Percentiles rank a stretch among this genome's conserved stretches.
These are phyloP conservation scores for Euwallacea similis DNA, from an alignment of 1,140 invertebrate species.

Conservation along the genomic window DNA sequence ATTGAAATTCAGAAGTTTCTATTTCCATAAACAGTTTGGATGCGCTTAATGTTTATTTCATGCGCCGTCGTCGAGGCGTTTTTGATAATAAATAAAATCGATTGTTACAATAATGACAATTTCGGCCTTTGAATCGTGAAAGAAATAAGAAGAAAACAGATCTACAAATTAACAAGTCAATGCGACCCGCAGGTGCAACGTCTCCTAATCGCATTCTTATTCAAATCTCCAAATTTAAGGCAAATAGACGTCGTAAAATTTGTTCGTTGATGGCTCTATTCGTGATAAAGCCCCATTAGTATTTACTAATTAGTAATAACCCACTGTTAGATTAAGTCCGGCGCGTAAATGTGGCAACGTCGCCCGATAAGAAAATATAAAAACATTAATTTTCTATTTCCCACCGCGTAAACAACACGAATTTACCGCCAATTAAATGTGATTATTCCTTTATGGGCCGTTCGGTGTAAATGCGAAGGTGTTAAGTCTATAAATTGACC, in stretches of 20 bases:
- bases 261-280: constrained; percentile 10
- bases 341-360: not conserved
- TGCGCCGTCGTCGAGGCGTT: too few species aligned
- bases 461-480: constrained; percentile 12
- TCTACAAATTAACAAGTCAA: too few species aligned
- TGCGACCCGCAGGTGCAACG: not conserved
- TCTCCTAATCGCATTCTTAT: constrained; percentile 20
- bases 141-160: too few species aligned
- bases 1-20: too few species aligned
- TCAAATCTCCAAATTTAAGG: constrained; percentile 16
- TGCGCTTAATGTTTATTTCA: too few species aligned
- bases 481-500: constrained; percentile 12
- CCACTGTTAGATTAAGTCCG: not conserved
- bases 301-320: not conserved
- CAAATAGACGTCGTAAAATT: constrained; percentile 15
- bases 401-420: constrained; percentile 5
- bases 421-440: constrained; percentile 11
- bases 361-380: too few species aligned
- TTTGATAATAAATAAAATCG: too few species aligned
- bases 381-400: too few species aligned
- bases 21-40: too few species aligned
- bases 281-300: constrained; percentile 1
- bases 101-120: too few species aligned
- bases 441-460: constrained; percentile 12
- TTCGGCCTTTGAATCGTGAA: too few species aligned